Evolutionary conservation across 2,888 invertebrate genomes (phyloP).

Genomic region (Lepidonotus clava): DNA sequence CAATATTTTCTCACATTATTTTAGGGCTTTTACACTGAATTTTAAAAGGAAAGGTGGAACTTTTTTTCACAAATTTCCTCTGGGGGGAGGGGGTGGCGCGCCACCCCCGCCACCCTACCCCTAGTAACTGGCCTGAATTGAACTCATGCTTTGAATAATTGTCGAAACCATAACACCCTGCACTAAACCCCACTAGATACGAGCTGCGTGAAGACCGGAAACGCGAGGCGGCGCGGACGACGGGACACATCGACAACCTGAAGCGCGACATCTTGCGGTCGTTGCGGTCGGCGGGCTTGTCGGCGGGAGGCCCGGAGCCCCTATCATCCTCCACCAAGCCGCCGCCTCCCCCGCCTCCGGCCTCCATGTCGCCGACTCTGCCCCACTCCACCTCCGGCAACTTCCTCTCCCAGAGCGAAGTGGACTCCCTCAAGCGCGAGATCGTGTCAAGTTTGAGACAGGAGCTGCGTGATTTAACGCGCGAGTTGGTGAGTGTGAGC

Average conservation of each 20-base stretch:
- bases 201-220: conserved; percentile 83
- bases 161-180: not conserved
- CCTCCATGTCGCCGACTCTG: conserved; percentile 40
- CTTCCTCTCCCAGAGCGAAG: conserved; percentile 71
- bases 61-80: too few species aligned
- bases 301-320: conserved; percentile 55
- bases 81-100: too few species aligned
- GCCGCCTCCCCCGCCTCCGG: conserved; percentile 56
- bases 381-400: conserved; percentile 59
- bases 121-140: too few species aligned
- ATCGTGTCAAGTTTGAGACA: conserved; percentile 73
- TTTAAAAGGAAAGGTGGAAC: too few species aligned
- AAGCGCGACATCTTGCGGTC: conserved; percentile 81
- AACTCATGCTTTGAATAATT: not conserved
- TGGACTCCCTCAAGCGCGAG: conserved; percentile 77
- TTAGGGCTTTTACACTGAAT: too few species aligned
- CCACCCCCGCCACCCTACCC: too few species aligned
- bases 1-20: too few species aligned
- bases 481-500: conserved; percentile 51
- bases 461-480: conserved; percentile 67
- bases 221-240: conserved; percentile 80
- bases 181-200: conserved; percentile 75
- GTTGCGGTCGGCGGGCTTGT: conserved; percentile 65
- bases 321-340: too few species aligned
- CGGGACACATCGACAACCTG: conserved; percentile 81